A percentile compares a stretch with the other conserved stretches of the same genome.
These are phyloP conservation scores for Synanceia verrucosa DNA, from an alignment of 2,797 vertebrate species.

Conservation along the genomic window DNA sequence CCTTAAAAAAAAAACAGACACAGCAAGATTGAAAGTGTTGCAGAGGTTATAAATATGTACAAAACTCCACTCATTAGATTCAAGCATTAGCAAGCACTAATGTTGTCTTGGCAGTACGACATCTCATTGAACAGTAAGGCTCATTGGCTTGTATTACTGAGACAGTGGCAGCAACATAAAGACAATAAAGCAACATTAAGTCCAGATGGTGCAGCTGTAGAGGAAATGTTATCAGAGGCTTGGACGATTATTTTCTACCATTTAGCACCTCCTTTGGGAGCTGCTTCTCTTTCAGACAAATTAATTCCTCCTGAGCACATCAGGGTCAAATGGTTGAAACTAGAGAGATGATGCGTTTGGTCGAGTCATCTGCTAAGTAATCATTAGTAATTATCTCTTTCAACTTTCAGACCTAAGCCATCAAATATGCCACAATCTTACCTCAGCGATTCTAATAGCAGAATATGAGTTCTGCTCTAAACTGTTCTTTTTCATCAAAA, in stretches of 20 bases:
- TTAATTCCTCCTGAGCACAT: slow-evolving; percentile 71
- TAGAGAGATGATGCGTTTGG: too few species aligned
- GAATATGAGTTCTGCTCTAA: background rate
- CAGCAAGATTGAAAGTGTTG: too few species aligned
- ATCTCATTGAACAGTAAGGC: background rate
- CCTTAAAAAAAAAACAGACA: too few species aligned
- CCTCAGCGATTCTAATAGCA: background rate
- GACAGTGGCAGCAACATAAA: background rate
- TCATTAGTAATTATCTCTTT: background rate
- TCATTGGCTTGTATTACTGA: background rate
- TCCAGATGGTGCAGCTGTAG: slow-evolving; percentile 52
- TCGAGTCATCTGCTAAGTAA: too few species aligned
- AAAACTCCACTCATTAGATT: background rate
- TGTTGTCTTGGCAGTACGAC: background rate
- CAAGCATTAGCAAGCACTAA: background rate
- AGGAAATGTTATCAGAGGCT: slow-evolving; percentile 56
- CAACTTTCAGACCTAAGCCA: slow-evolving; percentile 1
- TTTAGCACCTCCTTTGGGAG: slow-evolving; percentile 52
- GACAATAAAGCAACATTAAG: slow-evolving; percentile 29
- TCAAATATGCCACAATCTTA: background rate
- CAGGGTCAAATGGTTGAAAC: slow-evolving; percentile 40
- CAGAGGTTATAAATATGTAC: too few species aligned
- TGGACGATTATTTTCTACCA: slow-evolving; percentile 26
- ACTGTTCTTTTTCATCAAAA: background rate
- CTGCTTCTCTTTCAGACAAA: slow-evolving; percentile 51